Conservation (phyloP, 1,140 invertebrate genomes). For the Drosophila seguyi region DNA sequence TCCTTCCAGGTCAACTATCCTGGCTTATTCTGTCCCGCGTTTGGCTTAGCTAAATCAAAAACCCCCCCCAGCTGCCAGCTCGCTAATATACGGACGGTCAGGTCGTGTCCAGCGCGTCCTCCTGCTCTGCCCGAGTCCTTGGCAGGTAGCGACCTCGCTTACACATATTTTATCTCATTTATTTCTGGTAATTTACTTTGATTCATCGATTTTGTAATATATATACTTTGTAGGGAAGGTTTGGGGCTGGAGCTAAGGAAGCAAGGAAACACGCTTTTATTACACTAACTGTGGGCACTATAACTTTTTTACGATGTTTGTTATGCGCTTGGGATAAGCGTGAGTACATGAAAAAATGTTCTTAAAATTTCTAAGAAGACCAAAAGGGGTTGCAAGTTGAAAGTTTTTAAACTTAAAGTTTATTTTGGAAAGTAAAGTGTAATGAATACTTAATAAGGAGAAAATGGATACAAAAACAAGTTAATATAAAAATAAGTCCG, state of each 20-base stretch:
- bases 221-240: slow-evolving; percentile 32
- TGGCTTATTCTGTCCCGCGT: slow-evolving; percentile 42
- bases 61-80: slow-evolving; percentile 8
- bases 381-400: slow-evolving; percentile 9
- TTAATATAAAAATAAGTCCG: too few relatives aligned
- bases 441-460: neutral
- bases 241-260: slow-evolving; percentile 4
- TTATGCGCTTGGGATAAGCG: slow-evolving; percentile 20
- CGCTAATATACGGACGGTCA: slow-evolving; percentile 39
- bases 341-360: slow-evolving; percentile 33
- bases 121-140: neutral
- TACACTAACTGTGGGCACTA: slow-evolving; percentile 42
- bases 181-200: slow-evolving; percentile 84
- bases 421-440: neutral
- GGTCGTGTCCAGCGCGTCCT: slow-evolving; percentile 3
- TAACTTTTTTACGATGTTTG: slow-evolving; percentile 35
- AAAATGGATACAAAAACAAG: too few relatives aligned
- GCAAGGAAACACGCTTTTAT: slow-evolving; percentile 63
- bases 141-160: slow-evolving; percentile 45
- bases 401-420: slow-evolving; percentile 15
- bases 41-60: slow-evolving; percentile 56
- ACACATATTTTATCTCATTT: slow-evolving; percentile 83
- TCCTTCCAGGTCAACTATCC: slow-evolving; percentile 61
- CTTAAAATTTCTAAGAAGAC: slow-evolving; percentile 14
- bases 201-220: slow-evolving; percentile 82